Conservation (phyloP, 2,113 vertebrate species). For the Agelaius tricolor region DNA sequence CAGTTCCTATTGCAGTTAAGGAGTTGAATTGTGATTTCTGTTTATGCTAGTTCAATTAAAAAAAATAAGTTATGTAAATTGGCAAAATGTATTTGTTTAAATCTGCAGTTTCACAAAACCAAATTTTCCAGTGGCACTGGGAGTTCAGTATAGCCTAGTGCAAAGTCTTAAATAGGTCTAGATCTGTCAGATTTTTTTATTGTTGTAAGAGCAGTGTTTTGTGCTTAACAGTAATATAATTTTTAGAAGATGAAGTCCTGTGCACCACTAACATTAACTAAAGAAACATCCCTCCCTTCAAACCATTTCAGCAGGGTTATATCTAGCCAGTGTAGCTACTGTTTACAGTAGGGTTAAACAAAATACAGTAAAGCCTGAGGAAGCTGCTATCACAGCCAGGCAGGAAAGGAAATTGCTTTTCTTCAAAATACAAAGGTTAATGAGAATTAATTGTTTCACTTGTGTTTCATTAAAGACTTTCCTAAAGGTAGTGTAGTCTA, state of each 20-base stretch:
- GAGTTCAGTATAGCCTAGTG: background rate
- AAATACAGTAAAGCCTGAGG: background rate
- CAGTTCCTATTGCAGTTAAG: background rate
- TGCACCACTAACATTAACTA: background rate
- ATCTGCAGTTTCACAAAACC: background rate
- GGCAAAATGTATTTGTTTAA: background rate
- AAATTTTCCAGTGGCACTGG: background rate
- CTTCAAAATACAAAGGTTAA: background rate
- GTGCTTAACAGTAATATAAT: background rate
- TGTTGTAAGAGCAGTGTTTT: background rate
- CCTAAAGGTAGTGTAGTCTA: background rate
- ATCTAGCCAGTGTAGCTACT: background rate
- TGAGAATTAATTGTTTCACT: background rate
- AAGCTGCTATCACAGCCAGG: background rate
- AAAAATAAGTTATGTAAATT: background rate
- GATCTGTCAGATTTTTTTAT: background rate
- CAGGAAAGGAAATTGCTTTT: background rate
- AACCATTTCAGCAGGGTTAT: background rate
- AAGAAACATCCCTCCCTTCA: background rate
- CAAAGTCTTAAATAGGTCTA: background rate
- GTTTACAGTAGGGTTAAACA: background rate
- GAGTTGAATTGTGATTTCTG: background rate
- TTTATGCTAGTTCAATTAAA: background rate
- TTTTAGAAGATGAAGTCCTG: background rate
- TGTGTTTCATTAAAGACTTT: background rate